Conservation (phyloP, 2,113 vertebrate genomes). For the Eublepharis macularius region DNA sequence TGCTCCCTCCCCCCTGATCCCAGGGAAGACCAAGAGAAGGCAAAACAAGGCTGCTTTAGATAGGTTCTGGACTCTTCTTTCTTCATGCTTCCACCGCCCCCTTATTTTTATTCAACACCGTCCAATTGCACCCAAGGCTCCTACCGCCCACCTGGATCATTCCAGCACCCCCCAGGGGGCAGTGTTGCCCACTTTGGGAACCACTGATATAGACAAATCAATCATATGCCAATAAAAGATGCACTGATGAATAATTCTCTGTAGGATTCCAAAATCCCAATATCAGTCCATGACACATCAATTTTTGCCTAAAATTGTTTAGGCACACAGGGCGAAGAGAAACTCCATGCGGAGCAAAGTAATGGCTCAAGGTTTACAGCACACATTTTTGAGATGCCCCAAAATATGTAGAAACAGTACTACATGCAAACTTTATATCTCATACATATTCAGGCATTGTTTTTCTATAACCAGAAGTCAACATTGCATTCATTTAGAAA, state of each 20-base stretch:
- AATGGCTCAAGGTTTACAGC: not conserved
- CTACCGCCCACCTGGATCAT: too few relatives aligned
- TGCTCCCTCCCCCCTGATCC: too few relatives aligned
- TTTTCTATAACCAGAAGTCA: conserved; percentile 1
- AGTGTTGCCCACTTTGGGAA: too few relatives aligned
- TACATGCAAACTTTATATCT: not conserved
- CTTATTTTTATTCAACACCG: too few relatives aligned
- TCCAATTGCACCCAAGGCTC: too few relatives aligned
- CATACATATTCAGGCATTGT: not conserved
- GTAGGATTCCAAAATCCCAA: not conserved
- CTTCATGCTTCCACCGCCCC: too few relatives aligned
- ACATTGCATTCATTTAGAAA: conserved; percentile 6
- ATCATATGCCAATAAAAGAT: not conserved
- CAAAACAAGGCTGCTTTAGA: too few relatives aligned
- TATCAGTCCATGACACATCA: accelerated
- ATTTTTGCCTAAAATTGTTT: not conserved
- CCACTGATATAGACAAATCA: too few relatives aligned
- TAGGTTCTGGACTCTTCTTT: too few relatives aligned
- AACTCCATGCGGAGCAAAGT: not conserved
- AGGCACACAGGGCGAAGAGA: not conserved
- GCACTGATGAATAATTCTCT: not conserved
- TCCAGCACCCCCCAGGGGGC: too few relatives aligned
- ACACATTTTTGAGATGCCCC: not conserved
- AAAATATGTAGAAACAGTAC: not conserved
- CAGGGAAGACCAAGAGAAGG: too few relatives aligned